These are phyloP conservation scores for Cyphomyrus plagiostoma DNA, from an alignment of 2,113 vertebrate genomes.

Conservation along the genomic window DNA sequence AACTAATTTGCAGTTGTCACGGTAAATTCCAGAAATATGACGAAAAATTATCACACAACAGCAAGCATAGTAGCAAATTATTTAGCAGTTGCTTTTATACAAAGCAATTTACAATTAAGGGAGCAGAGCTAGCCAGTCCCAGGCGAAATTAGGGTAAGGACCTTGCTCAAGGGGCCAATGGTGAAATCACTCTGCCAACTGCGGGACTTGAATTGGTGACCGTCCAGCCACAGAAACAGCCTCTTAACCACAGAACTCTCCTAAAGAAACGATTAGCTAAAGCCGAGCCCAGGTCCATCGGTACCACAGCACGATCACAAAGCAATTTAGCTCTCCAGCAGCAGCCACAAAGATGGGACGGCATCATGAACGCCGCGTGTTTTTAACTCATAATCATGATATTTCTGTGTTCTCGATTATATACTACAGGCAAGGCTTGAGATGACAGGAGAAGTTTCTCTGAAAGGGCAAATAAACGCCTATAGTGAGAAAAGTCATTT, in stretches of 20 bases:
- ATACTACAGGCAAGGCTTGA: background rate
- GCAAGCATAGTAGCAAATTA: background rate
- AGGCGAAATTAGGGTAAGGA: background rate
- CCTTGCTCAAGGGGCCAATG: background rate
- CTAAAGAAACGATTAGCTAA: background rate
- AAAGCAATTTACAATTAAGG: background rate
- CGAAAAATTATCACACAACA: background rate
- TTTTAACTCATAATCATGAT: constrained; percentile 10
- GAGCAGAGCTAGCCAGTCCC: background rate
- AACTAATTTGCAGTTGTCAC: background rate
- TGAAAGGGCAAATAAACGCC: background rate
- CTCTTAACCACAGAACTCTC: background rate
- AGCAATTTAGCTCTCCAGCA: background rate
- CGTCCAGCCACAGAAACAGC: background rate
- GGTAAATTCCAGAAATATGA: background rate
- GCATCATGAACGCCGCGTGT: background rate
- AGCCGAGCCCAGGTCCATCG: background rate
- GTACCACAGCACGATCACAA: background rate
- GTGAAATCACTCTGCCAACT: background rate
- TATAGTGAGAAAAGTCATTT: background rate
- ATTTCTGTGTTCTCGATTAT: background rate
- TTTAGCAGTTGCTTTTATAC: background rate
- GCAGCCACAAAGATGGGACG: background rate
- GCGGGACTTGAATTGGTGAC: background rate
- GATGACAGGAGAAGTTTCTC: background rate